These are phyloP conservation scores for Menura novaehollandiae DNA, from an alignment of 2,113 vertebrate genomes.

Conservation along the genomic window DNA sequence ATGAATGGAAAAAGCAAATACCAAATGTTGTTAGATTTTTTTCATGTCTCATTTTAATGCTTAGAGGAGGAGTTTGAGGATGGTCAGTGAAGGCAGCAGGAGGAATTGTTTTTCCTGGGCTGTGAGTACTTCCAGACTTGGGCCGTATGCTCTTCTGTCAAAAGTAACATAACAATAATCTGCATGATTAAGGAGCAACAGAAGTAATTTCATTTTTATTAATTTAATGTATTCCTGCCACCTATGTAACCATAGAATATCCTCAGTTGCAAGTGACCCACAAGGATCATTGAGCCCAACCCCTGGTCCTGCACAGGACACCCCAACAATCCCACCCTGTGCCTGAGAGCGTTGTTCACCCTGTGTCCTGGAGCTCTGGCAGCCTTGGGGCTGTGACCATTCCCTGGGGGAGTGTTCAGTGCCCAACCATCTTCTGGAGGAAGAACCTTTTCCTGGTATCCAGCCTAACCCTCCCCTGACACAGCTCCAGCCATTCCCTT, in stretches of 20 bases:
- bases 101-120: not conserved
- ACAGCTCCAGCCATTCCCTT: not conserved
- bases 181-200: not conserved
- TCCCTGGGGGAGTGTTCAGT: not conserved
- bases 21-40: not conserved
- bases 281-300: fast-evolving
- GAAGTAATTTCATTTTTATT: not conserved
- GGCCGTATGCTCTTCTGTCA: not conserved
- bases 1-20: not conserved
- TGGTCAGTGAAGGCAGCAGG: not conserved
- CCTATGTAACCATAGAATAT: not conserved
- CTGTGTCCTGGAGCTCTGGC: not conserved
- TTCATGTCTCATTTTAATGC: not conserved
- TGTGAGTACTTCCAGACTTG: not conserved
- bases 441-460: fast-evolving
- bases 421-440: fast-evolving
- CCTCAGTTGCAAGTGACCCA: not conserved
- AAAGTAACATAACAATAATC: not conserved
- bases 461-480: fast-evolving
- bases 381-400: fast-evolving
- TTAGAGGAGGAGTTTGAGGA: not conserved
- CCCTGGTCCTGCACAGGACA: not conserved
- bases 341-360: not conserved
- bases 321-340: not conserved
- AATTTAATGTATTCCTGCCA: not conserved